A percentile compares a stretch with the other conserved stretches of the same genome.
These are phyloP conservation scores for Conomelus anceps DNA, from an alignment of 2,888 invertebrate species.

Conservation along the genomic window DNA sequence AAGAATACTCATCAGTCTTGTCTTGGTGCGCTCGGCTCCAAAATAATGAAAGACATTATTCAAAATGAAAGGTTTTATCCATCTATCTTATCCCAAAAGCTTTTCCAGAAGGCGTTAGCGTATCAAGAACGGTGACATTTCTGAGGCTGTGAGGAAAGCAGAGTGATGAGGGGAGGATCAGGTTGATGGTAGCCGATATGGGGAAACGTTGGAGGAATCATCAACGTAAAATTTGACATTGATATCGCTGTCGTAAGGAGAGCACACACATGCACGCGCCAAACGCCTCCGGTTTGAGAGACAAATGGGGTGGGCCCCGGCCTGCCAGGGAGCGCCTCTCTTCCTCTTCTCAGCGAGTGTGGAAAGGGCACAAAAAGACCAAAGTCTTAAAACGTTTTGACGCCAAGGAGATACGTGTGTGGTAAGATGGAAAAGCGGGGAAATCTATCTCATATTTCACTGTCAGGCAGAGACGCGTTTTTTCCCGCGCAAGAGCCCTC, in stretches of 20 bases:
- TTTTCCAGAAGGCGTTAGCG: slow-evolving; percentile 24
- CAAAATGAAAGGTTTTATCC: slow-evolving; percentile 16
- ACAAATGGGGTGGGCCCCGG: slow-evolving; percentile 4
- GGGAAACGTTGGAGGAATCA: not conserved
- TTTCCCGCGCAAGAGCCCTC: slow-evolving; percentile 19
- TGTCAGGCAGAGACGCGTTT: slow-evolving; percentile 20
- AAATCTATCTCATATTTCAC: slow-evolving; percentile 29
- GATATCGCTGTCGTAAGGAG: slow-evolving; percentile 19
- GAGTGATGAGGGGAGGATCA: not conserved
- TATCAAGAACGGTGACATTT: slow-evolving; percentile 20
- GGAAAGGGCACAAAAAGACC: slow-evolving; percentile 24
- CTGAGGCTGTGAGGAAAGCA: not conserved
- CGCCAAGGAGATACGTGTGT: slow-evolving; percentile 15
- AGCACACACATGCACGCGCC: slow-evolving; percentile 19
- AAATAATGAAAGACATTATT: slow-evolving; percentile 14
- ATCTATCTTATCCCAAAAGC: slow-evolving; percentile 24
- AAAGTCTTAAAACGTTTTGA: slow-evolving; percentile 25
- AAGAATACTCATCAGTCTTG: slow-evolving; percentile 11
- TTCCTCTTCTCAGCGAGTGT: not conserved
- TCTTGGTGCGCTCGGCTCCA: slow-evolving; percentile 1
- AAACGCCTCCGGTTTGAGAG: slow-evolving; percentile 10
- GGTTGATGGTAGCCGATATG: not conserved
- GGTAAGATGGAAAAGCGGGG: slow-evolving; percentile 18
- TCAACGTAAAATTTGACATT: slow-evolving; percentile 18
- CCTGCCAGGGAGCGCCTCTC: not conserved